These are phyloP conservation scores for Orycteropus afer DNA, from an alignment of 2,113 vertebrate species.

Conservation along the genomic window DNA sequence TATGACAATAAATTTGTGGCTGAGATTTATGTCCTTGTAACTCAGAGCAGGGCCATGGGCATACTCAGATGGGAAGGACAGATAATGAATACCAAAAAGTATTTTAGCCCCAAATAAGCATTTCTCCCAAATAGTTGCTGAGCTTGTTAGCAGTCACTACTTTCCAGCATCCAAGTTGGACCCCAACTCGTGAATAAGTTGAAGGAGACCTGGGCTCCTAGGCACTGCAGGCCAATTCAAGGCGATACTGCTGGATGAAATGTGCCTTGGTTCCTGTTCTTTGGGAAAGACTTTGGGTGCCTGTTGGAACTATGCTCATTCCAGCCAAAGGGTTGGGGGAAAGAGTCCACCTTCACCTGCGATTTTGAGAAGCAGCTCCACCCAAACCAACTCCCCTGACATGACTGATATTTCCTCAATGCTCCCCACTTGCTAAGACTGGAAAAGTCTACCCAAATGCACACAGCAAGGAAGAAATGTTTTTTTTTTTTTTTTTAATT, in stretches of 20 bases:
- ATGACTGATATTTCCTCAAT: not conserved
- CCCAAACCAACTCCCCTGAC: not conserved
- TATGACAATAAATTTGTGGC: constrained; percentile 85
- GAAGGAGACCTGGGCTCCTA: not conserved
- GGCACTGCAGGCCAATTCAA: not conserved
- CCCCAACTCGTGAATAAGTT: not conserved
- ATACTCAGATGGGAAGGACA: constrained; percentile 57
- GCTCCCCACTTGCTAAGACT: not conserved
- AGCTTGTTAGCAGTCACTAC: not conserved
- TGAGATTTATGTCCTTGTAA: constrained; percentile 84
- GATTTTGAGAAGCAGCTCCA: not conserved
- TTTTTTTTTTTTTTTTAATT: too few species aligned
- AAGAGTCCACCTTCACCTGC: not conserved
- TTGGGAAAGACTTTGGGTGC: too few species aligned
- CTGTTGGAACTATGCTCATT: not conserved
- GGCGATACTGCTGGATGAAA: not conserved
- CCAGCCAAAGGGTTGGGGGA: not conserved
- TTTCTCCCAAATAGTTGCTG: constrained; percentile 32
- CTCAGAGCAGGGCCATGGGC: constrained; percentile 66
- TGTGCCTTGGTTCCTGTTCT: not conserved
- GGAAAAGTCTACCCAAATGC: not conserved
- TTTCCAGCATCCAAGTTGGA: not conserved
- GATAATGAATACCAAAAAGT: constrained; percentile 59
- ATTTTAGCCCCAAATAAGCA: not conserved
- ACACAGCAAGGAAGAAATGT: not conserved